Evolutionary conservation across 2,113 vertebrate genomes (phyloP).

Genomic region (Rhombomys opimus): DNA sequence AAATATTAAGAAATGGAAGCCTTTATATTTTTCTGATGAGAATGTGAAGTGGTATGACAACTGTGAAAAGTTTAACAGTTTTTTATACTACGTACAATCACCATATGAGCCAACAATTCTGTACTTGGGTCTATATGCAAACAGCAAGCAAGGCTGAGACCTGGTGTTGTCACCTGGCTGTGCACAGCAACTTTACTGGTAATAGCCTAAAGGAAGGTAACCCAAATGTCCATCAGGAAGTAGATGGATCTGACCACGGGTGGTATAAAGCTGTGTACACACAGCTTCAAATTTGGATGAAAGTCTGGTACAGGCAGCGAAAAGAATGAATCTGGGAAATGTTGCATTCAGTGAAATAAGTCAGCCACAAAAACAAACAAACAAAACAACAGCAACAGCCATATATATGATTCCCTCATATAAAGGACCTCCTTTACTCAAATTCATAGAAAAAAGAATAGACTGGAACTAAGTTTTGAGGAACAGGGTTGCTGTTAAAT

Average conservation of each 20-base stretch:
- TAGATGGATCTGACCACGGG: not conserved
- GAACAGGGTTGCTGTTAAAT: not conserved
- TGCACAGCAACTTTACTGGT: not conserved
- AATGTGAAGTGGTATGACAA: not conserved
- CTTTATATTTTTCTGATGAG: not conserved
- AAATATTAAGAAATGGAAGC: not conserved
- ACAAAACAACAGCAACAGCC: no score
- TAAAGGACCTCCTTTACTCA: not conserved
- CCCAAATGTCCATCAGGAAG: not conserved
- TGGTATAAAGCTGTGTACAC: not conserved
- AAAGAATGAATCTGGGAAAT: not conserved
- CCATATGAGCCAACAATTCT: not conserved
- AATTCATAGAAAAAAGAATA: not conserved
- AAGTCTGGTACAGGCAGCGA: not conserved
- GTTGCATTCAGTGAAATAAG: not conserved
- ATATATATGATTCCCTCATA: not conserved
- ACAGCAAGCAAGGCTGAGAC: not conserved
- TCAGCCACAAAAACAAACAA: not conserved
- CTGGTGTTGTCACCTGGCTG: not conserved
- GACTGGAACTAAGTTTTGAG: not conserved
- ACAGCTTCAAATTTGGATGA: constrained; percentile 35
- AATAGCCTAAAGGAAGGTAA: not conserved
- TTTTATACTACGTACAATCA: not conserved
- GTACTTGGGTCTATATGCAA: not conserved
- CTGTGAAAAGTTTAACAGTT: not conserved